Conservation (phyloP, 2,113 vertebrate species). For the Rostratula benghalensis region DNA sequence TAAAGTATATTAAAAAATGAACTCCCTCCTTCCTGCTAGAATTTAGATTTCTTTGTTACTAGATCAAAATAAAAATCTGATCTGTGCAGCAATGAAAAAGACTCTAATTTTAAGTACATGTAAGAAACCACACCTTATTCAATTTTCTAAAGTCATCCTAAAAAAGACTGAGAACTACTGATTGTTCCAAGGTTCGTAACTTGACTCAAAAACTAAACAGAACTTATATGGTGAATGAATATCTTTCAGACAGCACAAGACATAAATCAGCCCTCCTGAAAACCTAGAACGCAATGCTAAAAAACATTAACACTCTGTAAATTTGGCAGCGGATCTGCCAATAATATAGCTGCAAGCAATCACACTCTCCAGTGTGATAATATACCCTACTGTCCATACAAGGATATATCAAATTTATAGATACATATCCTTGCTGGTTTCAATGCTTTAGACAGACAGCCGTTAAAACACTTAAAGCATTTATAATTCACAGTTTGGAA, state of each 20-base stretch:
- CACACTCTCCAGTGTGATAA: neutral
- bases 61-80: neutral
- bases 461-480: neutral
- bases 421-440: neutral
- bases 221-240: neutral
- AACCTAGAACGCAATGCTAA: neutral
- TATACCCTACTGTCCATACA: neutral
- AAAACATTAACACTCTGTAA: neutral
- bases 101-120: neutral
- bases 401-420: neutral
- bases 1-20: neutral
- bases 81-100: neutral
- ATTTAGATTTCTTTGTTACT: neutral
- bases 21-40: neutral
- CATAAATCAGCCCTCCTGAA: rapidly evolving
- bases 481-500: neutral
- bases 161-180: neutral
- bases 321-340: neutral
- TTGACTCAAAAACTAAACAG: neutral
- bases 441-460: neutral
- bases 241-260: neutral
- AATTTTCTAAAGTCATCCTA: neutral
- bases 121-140: neutral
- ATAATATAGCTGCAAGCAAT: neutral
- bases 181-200: neutral